Percentiles rank a stretch among this genome's conserved stretches.
These are phyloP conservation scores for Bostrychus sinensis DNA, from an alignment of 2,113 vertebrate genomes.

Conservation along the genomic window DNA sequence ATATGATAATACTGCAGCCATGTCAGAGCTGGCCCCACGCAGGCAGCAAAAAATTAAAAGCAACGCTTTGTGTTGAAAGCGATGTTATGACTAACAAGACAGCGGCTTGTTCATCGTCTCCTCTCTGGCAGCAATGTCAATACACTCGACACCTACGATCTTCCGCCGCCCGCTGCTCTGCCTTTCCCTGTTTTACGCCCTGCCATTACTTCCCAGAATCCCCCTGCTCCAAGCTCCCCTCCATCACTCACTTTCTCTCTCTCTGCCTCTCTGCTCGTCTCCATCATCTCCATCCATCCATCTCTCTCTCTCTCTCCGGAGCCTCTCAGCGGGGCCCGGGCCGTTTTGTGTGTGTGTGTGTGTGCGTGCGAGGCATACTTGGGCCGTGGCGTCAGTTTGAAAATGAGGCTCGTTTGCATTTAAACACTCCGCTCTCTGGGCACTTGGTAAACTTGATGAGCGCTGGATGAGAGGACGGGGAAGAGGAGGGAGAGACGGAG, in stretches of 20 bases:
- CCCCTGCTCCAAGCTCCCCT: slow-evolving; percentile 29
- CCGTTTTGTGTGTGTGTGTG: too few relatives aligned
- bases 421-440: slow-evolving; percentile 72
- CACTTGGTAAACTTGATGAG: slow-evolving; percentile 72
- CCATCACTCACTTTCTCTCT: slow-evolving; percentile 28
- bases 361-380: slow-evolving; percentile 64
- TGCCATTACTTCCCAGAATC: slow-evolving; percentile 48
- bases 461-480: slow-evolving; percentile 45
- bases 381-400: slow-evolving; percentile 71
- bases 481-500: slow-evolving; percentile 19
- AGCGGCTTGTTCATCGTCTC: slow-evolving; percentile 42
- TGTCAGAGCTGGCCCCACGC: neutral
- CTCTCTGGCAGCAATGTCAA: slow-evolving; percentile 50
- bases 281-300: slow-evolving; percentile 70
- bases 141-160: slow-evolving; percentile 38
- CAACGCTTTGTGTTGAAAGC: slow-evolving; percentile 30
- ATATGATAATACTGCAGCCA: slow-evolving; percentile 4
- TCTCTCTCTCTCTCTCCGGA: slow-evolving; percentile 51
- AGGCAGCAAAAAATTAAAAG: slow-evolving; percentile 31
- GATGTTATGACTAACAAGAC: slow-evolving; percentile 48
- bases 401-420: slow-evolving; percentile 76
- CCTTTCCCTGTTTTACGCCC: slow-evolving; percentile 40
- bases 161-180: slow-evolving; percentile 32
- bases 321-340: slow-evolving; percentile 64
- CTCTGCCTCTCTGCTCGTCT: slow-evolving; percentile 26